A percentile compares a stretch with the other conserved stretches of the same genome.
phyloP scores from a whole-genome alignment of 2,888 invertebrate species.

The Andricus curvator region DNA sequence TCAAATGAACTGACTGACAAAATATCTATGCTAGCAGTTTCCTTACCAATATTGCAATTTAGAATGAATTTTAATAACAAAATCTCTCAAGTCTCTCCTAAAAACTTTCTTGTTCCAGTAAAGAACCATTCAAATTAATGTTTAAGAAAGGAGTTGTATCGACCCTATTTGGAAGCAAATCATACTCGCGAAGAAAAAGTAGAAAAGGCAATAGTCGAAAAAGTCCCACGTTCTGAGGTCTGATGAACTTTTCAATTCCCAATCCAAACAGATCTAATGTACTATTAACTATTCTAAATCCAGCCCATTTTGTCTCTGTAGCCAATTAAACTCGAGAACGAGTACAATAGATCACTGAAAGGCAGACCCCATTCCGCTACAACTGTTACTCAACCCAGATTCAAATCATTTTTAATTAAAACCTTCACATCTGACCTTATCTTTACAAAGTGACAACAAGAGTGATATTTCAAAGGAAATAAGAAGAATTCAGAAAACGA shows the following conservation, averaged over 20 bases:
- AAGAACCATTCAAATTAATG: not conserved
- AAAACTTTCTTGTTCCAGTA: not conserved
- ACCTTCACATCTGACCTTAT: not conserved
- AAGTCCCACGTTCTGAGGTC: not conserved
- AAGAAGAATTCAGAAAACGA: not conserved
- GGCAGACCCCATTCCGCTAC: conserved; percentile 21
- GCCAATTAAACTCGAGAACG: conserved; percentile 29
- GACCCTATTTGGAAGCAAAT: too few relatives aligned
- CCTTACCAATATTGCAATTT: conserved; percentile 19
- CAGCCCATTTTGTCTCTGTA: conserved; percentile 17
- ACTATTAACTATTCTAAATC: conserved; percentile 8
- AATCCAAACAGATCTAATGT: not conserved
- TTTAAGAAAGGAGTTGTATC: too few relatives aligned
- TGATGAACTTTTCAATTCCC: not conserved
- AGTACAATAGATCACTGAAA: conserved; percentile 36
- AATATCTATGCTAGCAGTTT: conserved; percentile 42
- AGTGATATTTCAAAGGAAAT: too few relatives aligned
- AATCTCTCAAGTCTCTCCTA: not conserved
- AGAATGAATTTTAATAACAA: not conserved
- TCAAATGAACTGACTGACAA: conserved; percentile 55
- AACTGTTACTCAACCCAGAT: conserved; percentile 39
- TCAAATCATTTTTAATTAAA: conserved; percentile 26
- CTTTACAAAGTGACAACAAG: not conserved
- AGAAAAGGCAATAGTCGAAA: not conserved
- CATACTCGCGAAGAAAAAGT: too few relatives aligned